Evolutionary conservation across 1,140 invertebrate genomes (phyloP), one percentile per base, ranked within the genome.

Genomic region (Neodiprion lecontei): DNA sequence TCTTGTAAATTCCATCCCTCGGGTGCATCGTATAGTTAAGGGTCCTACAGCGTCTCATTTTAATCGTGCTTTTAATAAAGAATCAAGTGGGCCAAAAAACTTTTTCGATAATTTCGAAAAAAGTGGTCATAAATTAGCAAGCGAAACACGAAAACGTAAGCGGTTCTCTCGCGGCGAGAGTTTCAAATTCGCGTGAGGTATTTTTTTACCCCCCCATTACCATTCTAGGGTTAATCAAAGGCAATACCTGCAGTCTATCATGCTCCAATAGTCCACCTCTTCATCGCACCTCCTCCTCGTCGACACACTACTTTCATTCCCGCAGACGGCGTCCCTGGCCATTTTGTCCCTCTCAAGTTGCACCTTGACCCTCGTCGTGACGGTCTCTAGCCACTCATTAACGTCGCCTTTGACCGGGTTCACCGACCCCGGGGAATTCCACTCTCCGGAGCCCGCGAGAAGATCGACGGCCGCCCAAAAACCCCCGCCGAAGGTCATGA

Each of bases 381-480:
- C 76, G n/a, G 73, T 77, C 3, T 82, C 79, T 11, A 85, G 69
- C 83, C 84, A 84, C 49, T 85, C 79, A 23, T 83, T 81, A 68
- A 80, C 77, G 28, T 82, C 80, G 48, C 81, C 79, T 14, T 79
- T 80, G 66, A 79, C 79, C 9, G 74, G 67, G 23, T 79, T 70
- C 2, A 72, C 4, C n/a, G 11, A 14, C 76, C 1, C n/a, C 28
- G 1, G 61, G 48, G 53, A 75, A 76, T n/a, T 74, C 65, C 65
- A 76, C 74, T 9, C 75, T 49, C 76, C 75, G 14, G 79, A 69
- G 9, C 79, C 77, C 17, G 80, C 78, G 0, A 85, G 75, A 12
- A 82, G 73, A 61, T 85, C 82, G 9, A 85, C 74, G 9, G 77
- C 81, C 10, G 78, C 77, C 81, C 81, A 83, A 69, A 84, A 82